phyloP scores from a whole-genome alignment of 1,140 invertebrate species.

The Mesaphorura yosii region DNA sequence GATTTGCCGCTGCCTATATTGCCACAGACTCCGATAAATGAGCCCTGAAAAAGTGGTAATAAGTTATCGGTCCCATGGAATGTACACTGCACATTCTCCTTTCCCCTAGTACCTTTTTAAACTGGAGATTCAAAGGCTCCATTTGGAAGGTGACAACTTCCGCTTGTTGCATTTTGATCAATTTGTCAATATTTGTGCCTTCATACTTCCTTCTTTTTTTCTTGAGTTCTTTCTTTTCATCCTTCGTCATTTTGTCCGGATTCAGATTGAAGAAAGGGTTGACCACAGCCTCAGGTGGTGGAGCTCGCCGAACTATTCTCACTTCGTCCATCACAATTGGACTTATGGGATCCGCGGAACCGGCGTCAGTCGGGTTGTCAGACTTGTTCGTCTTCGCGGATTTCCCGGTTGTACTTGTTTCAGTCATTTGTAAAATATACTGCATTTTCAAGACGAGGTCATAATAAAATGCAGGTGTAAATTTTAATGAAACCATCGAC shows the following conservation, averaged over 20 bases:
- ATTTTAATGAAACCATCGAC: too few relatives aligned
- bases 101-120: constrained; percentile 16
- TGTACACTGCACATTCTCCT: not conserved
- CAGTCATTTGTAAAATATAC: too few relatives aligned
- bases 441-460: too few relatives aligned
- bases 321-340: constrained; percentile 9
- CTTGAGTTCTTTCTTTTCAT: not conserved
- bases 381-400: too few relatives aligned
- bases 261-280: not conserved
- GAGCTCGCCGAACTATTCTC: constrained; percentile 7
- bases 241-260: not conserved
- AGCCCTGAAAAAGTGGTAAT: constrained; percentile 40
- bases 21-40: constrained; percentile 54
- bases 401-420: too few relatives aligned
- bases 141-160: constrained; percentile 14
- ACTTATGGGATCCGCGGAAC: too few relatives aligned
- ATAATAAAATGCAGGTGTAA: too few relatives aligned
- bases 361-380: too few relatives aligned
- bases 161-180: not conserved
- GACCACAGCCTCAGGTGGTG: not conserved
- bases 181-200: constrained; percentile 7
- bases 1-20: constrained; percentile 50
- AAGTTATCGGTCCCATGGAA: too few relatives aligned
- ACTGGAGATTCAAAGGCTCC: constrained; percentile 8
- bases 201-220: not conserved